phyloP scores from a whole-genome alignment of 2,113 vertebrate species.

The Rallus limicola region DNA sequence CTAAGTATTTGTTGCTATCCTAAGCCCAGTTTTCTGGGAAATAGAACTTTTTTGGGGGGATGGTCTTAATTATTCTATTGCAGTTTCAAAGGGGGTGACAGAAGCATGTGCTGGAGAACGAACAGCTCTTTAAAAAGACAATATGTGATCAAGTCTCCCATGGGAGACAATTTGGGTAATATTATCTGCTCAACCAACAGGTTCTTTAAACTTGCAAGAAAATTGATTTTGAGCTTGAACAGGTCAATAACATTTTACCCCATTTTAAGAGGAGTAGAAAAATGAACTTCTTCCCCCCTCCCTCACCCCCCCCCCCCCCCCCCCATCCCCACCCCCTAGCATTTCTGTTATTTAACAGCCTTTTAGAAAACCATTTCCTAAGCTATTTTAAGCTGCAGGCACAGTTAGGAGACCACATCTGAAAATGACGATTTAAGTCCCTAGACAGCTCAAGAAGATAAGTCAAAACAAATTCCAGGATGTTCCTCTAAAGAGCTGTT shows the following conservation, averaged over 20 bases:
- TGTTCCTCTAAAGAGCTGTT: slow-evolving; percentile 69
- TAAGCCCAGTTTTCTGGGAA: not conserved
- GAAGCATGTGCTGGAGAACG: not conserved
- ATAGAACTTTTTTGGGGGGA: not conserved
- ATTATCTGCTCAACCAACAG: slow-evolving; percentile 17
- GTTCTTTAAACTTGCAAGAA: slow-evolving; percentile 3
- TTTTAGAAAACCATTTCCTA: slow-evolving; percentile 56
- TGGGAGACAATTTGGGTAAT: slow-evolving; percentile 20
- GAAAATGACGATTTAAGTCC: slow-evolving; percentile 53
- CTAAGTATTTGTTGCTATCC: not conserved
- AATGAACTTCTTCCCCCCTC: not conserved
- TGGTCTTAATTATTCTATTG: not conserved
- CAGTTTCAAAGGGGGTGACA: not conserved
- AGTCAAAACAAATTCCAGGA: slow-evolving; percentile 69
- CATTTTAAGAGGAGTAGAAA: slow-evolving; percentile 13
- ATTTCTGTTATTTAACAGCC: slow-evolving; percentile 50
- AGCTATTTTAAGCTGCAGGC: slow-evolving; percentile 36
- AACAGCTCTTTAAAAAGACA: not conserved
- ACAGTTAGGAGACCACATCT: slow-evolving; percentile 31
- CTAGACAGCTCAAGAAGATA: slow-evolving; percentile 50
- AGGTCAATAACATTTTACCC: not conserved
- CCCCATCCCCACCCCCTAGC: not conserved
- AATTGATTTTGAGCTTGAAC: not conserved
- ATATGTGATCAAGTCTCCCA: not conserved
- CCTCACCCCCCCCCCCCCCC: too few species aligned